Evolutionary conservation across 92 coral and sea anemone genomes (phyloP), one percentile per base, ranked within the genome.

Genomic region (Metridium senile): DNA sequence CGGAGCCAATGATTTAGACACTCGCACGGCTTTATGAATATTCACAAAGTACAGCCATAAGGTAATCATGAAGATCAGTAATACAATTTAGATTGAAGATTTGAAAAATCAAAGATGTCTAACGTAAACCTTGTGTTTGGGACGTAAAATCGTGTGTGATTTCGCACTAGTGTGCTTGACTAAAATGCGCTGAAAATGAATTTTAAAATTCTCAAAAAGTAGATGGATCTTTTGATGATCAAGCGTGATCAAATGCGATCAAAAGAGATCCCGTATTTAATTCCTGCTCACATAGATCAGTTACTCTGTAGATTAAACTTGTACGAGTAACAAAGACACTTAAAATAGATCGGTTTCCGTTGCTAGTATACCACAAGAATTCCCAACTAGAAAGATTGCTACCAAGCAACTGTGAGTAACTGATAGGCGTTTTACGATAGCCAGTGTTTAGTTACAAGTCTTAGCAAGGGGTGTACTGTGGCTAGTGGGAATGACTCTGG

Each of bases 321-420:
- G 22, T 25, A 59, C 57, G 29, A 72, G 25, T 34, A 32, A 72
- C 77, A 72, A 72, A 29, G 66, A 22, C 27, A 30, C 63, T 72
- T 63, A 28, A 63, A 63, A 63, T 28, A 29, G 17, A 33, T 45
- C 4, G 66, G 49, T 7, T 72, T 31, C 52, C 63, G 62, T 61
- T 61, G 77, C 53, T 54, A 11, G 58, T 4, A 11, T 19, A 8
- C 53, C 66, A 72, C 49, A 72, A 26, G 28, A 72, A 32, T 54
- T 65, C 77, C 46, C 49, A 57, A 22, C 28, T 47, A 56, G 20
- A 22, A 16, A 39, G 18, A n/a, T 57, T 30, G 77, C 66, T 29
- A 30, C 77, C 31, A 72, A 26, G 77, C 77, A 72, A 72, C 77
- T 13, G 49, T 4, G 49, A 6, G 13, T 6, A 39, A 13, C 49